These are phyloP conservation scores for Notodonta dromedarius DNA, from an alignment of 2,888 invertebrate genomes.

Conservation along the genomic window DNA sequence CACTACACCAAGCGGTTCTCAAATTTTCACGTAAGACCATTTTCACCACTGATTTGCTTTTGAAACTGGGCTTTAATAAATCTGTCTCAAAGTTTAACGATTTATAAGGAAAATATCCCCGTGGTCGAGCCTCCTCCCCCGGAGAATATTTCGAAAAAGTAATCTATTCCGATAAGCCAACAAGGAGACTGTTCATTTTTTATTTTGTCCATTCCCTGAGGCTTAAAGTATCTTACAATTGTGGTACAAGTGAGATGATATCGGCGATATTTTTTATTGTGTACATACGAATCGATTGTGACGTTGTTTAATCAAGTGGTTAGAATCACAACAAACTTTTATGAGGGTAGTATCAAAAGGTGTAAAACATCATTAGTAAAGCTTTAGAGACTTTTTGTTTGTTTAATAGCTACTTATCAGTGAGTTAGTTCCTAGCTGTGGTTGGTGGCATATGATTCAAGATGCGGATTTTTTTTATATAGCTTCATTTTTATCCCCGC, in stretches of 20 bases:
- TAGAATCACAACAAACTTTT: no score
- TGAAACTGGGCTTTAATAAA: constrained; percentile 40
- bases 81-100: constrained; percentile 53
- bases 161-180: constrained; percentile 82
- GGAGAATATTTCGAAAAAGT: constrained; percentile 76
- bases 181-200: constrained; percentile 79
- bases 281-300: no score
- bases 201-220: constrained; percentile 80
- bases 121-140: constrained; percentile 55
- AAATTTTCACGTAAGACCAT: background rate
- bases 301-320: no score
- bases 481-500: background rate
- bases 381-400: no score
- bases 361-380: no score
- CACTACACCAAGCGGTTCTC: no score
- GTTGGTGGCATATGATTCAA: no score
- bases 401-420: no score
- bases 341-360: no score
- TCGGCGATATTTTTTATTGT: constrained; percentile 17
- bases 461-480: no score
- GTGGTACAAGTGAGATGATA: constrained; percentile 41
- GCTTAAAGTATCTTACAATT: constrained; percentile 68
- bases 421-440: no score
- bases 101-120: constrained; percentile 59
- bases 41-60: constrained; percentile 7